These are phyloP conservation scores for Palythoa grandiflora DNA, from an alignment of 92 coral and sea anemone genomes.

Conservation along the genomic window DNA sequence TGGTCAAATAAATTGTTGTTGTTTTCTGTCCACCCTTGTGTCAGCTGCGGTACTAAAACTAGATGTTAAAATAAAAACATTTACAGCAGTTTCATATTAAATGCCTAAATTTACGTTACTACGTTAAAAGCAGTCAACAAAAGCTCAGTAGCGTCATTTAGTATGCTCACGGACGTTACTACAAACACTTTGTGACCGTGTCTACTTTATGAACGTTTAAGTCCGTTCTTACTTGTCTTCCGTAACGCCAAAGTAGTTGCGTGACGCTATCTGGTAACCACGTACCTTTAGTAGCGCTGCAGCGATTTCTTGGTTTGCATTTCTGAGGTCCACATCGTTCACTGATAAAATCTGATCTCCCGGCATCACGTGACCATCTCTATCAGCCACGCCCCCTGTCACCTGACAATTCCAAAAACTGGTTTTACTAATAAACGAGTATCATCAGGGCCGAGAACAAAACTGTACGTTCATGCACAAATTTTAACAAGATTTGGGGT, in stretches of 20 bases:
- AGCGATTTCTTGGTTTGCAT: conserved; percentile 91
- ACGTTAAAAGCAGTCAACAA: too few species aligned
- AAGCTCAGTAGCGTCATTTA: too few species aligned
- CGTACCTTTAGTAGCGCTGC: conserved; percentile 90
- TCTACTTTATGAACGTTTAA: too few species aligned
- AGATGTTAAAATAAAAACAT: too few species aligned
- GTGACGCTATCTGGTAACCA: not conserved
- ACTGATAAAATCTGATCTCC: conserved; percentile 98
- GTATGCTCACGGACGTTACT: too few species aligned
- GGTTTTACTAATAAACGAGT: not conserved
- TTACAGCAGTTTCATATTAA: too few species aligned
- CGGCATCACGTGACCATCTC: conserved; percentile 87
- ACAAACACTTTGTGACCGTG: too few species aligned
- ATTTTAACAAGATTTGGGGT: too few species aligned
- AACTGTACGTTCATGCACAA: not conserved
- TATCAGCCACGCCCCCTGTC: conserved; percentile 92
- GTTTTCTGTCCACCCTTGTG: too few species aligned
- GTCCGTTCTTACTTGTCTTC: not conserved
- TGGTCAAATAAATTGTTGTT: too few species aligned
- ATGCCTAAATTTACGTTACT: too few species aligned
- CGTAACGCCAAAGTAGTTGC: not conserved
- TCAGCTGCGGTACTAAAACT: too few species aligned
- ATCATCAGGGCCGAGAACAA: not conserved
- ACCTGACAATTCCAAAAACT: conserved; percentile 60
- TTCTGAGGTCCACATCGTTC: conserved; percentile 91